Evolutionary conservation across 2,797 vertebrate genomes (phyloP), one percentile per base, ranked within the genome.

Genomic region (Rhinella marina): DNA sequence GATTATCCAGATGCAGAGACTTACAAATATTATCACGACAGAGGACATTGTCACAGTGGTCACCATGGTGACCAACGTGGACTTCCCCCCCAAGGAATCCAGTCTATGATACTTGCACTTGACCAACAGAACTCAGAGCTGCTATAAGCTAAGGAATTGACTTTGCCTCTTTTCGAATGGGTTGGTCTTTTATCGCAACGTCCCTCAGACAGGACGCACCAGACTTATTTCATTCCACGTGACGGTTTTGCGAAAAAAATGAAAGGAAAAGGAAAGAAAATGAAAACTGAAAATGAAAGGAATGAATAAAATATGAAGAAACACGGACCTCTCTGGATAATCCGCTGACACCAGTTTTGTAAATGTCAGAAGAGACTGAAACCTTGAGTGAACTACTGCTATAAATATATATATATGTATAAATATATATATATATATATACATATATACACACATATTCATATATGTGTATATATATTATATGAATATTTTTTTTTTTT

Each of bases 21-120:
- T 97, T 68, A 98, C 97, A 89, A 97, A 96, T 92, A 89, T 96
- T 93, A 97, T 98, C 90, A 97, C 97, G 2, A 97, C 97, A 57
- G 98, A 99, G 94, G 97, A 99, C 96, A 98, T 98, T 86, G 97
- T 98, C 95, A 98, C 98, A 70, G 97, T 98, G 56, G 97, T 99
- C 95, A 98, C 98, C 9, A 98, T 98, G 97, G 97, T 99, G 94
- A 99, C 98, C 93, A 99, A 99, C 56, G 96, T 98, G 95, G 98
- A 98, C 97, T 98, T 98, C 94, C 97, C 97, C 78, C 97, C 98
- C 93, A 99, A 99, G 96, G 98, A 99, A 96, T 99, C 98, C 93
- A 99, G 98, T 93, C 96, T 99, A 97, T 99, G 97, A 99, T 97
- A 92, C 91, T 93, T 94, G 91, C 92, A 92, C 90, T 91, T 23